These are phyloP conservation scores for Camponotus fellah DNA, from an alignment of 2,888 invertebrate species.

Conservation along the genomic window DNA sequence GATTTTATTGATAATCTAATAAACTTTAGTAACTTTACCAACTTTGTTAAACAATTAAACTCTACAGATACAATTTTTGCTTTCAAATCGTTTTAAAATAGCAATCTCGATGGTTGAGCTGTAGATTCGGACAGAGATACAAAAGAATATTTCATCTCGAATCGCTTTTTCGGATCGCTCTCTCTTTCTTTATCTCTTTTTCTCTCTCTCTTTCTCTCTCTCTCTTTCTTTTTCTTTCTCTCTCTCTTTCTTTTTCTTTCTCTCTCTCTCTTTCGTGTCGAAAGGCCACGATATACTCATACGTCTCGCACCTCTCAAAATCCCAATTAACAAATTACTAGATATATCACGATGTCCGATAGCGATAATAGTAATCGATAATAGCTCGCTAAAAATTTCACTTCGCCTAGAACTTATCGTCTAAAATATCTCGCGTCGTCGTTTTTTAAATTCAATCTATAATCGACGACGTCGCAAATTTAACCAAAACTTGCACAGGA, in stretches of 20 bases:
- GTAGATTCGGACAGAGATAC: constrained; percentile 18
- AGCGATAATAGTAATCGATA: constrained; percentile 66
- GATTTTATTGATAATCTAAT: constrained; percentile 45
- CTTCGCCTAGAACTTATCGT: constrained; percentile 70
- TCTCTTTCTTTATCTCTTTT: background rate
- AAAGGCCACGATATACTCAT: constrained; percentile 71
- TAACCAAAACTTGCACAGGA: constrained; percentile 83
- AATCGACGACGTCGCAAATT: constrained; percentile 80
- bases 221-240: background rate
- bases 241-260: background rate
- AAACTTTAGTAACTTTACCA: constrained; percentile 40
- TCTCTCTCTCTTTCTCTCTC: background rate
- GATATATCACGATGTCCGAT: constrained; percentile 72
- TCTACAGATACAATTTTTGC: background rate
- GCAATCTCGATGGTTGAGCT: constrained; percentile 46
- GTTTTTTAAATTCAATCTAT: constrained; percentile 79
- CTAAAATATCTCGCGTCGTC: constrained; percentile 65
- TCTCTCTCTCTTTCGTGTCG: constrained; percentile 49
- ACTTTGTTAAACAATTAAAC: constrained; percentile 40
- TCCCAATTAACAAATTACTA: constrained; percentile 74
- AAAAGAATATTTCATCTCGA: constrained; percentile 28
- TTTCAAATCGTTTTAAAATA: constrained; percentile 39
- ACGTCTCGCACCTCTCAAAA: constrained; percentile 62
- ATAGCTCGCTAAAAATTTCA: constrained; percentile 62
- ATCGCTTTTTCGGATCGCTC: constrained; percentile 19